Base-by-base conservation (phyloP, 2,797 vertebrate genomes). In the Phoxinus dragarum region DNA sequence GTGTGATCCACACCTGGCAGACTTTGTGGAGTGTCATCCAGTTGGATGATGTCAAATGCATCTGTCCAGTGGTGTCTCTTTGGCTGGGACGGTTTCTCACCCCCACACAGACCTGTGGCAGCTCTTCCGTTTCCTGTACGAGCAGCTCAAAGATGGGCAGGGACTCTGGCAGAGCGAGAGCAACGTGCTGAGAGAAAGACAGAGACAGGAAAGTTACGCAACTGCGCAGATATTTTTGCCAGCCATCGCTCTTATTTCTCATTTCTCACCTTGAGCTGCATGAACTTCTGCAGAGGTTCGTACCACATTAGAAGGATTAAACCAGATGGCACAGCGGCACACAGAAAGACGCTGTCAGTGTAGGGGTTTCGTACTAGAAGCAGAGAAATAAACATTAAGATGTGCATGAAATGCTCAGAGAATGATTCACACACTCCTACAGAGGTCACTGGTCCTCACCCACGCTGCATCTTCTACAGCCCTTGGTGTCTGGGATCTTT, bases 401-500 rank as follows among this genome's bases (percentile, higher is more conserved):
- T 17, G 64, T 78, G 7, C 27, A 67, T n/a, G 27, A 59, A 80
- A 74, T 44, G 27, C 38, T 9, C 36, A 16, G 36, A 31, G 36
- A 82, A n/a, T 66, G 49, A 82, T 27, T 68, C 36, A 21, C 14
- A 31, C 47, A 54, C 49, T 81, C 44, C 36, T 84, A 68, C 42
- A 76, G 59, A 81, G 19, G 66, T 66, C 40, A 27, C 21, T 66
- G 40, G 73, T 64, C 19, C 89, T 97, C 93, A 97, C 97, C 97
- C 67, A 97, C 96, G 87, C 96, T 96, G 90, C 97, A 97, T 89
- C 95, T 97, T 85, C 97, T 96, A 93, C 97, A 97, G 91, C 96
- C 96, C 84, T 97, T 97, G 77, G 97, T 97, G 91, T 97, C 96
- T 40, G 97, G 97, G 88, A 97, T 97, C 94, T 97, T 97, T 81